These are phyloP conservation scores for Yponomeuta cagnagella DNA, from an alignment of 2,888 invertebrate species.

Conservation along the genomic window DNA sequence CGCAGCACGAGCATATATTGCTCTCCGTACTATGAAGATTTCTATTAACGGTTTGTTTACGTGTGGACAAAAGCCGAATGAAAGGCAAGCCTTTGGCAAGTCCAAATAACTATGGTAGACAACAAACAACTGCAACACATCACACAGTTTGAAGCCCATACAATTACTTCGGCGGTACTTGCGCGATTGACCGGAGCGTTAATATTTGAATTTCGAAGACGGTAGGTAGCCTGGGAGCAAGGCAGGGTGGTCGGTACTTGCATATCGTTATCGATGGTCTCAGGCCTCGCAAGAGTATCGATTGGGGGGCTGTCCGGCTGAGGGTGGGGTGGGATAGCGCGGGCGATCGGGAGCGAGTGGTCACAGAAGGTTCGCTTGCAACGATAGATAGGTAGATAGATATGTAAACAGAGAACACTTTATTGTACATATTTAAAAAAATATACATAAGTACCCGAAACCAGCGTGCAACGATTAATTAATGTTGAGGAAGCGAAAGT, in stretches of 20 bases:
- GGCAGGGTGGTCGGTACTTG: constrained; percentile 17
- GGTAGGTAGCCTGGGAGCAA: constrained; percentile 51
- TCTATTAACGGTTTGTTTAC: too few relatives aligned
- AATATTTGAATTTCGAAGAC: constrained; percentile 58
- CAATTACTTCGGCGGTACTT: background rate
- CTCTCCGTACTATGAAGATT: too few relatives aligned
- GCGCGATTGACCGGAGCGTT: constrained; percentile 69
- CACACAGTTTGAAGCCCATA: background rate
- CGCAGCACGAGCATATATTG: too few relatives aligned
- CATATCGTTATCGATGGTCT: constrained; percentile 45
- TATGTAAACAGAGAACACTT: too few relatives aligned
- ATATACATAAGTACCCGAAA: too few relatives aligned
- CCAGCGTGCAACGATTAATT: too few relatives aligned
- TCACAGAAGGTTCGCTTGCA: background rate
- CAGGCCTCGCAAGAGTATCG: constrained; percentile 13
- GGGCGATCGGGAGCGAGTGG: constrained; percentile 21
- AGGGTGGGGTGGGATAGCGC: constrained; percentile 31
- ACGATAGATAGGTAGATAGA: too few relatives aligned
- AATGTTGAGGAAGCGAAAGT: too few relatives aligned
- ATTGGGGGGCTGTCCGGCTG: constrained; percentile 21
- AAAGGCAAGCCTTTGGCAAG: too few relatives aligned
- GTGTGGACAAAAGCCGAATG: too few relatives aligned
- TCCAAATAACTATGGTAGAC: background rate
- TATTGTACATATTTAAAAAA: too few relatives aligned
- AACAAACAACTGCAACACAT: background rate